These are phyloP conservation scores for Heliconius sara DNA, from an alignment of 2,888 invertebrate genomes.

Conservation along the genomic window DNA sequence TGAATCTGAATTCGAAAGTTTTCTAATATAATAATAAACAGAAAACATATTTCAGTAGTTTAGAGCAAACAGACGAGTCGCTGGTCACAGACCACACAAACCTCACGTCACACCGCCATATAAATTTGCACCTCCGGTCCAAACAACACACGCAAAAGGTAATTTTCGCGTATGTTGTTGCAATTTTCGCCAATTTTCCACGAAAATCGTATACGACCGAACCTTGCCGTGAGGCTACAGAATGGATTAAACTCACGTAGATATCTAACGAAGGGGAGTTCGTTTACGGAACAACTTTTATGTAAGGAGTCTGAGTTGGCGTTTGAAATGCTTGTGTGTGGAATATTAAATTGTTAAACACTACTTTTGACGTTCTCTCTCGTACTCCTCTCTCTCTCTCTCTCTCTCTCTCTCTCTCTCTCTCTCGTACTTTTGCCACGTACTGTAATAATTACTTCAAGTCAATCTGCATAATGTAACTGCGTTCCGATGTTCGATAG, in stretches of 20 bases:
- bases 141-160: conserved; percentile 78
- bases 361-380: conserved; percentile 72
- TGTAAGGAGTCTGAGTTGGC: conserved; percentile 80
- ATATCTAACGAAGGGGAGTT: conserved; percentile 82
- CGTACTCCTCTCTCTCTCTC: no score
- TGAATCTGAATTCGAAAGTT: conserved; percentile 36
- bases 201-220: conserved; percentile 71
- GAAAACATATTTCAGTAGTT: conserved; percentile 51
- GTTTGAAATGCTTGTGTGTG: conserved; percentile 80
- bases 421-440: conserved; percentile 63
- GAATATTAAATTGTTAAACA: conserved; percentile 84
- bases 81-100: conserved; percentile 57
- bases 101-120: conserved; percentile 66
- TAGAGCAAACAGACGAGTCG: conserved; percentile 41
- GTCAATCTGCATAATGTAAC: conserved; percentile 70
- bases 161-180: conserved; percentile 81
- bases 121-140: conserved; percentile 68
- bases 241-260: conserved; percentile 83
- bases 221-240: conserved; percentile 60
- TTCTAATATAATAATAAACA: conserved; percentile 35
- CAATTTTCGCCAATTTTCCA: conserved; percentile 81
- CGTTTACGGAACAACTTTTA: conserved; percentile 80
- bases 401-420: no score
- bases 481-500: conserved; percentile 60
- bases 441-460: conserved; percentile 76